Conservation (phyloP, 2,113 vertebrate genomes). For the Spermophilus dauricus region DNA sequence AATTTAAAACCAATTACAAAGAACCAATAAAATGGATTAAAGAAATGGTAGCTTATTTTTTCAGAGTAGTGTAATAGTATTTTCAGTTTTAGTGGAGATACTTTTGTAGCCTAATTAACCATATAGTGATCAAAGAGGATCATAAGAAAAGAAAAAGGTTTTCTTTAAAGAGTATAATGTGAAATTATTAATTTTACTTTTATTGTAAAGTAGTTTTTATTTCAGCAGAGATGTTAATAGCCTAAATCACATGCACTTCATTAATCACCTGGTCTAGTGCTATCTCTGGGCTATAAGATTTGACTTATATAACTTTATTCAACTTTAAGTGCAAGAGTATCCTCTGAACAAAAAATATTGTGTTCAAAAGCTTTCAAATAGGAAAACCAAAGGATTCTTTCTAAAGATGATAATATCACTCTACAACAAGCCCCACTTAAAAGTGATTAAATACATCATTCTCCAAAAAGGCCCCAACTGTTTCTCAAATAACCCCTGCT, state of each 20-base stretch:
- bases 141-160: conserved; percentile 9
- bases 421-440: not conserved
- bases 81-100: conserved; percentile 39
- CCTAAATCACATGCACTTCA: conserved; percentile 35
- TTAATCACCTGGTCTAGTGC: not conserved
- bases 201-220: conserved; percentile 46
- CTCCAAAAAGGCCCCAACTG: conserved; percentile 47
- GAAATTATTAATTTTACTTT: conserved; percentile 42
- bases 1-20: not conserved
- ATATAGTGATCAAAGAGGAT: conserved; percentile 36
- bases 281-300: conserved; percentile 33
- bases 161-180: conserved; percentile 40
- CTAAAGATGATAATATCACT: conserved; percentile 40
- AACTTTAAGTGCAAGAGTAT: conserved; percentile 60
- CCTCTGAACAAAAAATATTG: conserved; percentile 56
- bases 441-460: conserved; percentile 51
- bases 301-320: conserved; percentile 13
- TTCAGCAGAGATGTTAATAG: not conserved
- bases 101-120: not conserved
- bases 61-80: not conserved
- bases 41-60: not conserved
- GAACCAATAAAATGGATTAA: conserved; percentile 21
- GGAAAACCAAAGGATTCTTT: conserved; percentile 48
- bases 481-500: conserved; percentile 57
- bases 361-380: conserved; percentile 67